Base-by-base conservation (phyloP, 2,113 vertebrate species). In the Peromyscus californicus region DNA sequence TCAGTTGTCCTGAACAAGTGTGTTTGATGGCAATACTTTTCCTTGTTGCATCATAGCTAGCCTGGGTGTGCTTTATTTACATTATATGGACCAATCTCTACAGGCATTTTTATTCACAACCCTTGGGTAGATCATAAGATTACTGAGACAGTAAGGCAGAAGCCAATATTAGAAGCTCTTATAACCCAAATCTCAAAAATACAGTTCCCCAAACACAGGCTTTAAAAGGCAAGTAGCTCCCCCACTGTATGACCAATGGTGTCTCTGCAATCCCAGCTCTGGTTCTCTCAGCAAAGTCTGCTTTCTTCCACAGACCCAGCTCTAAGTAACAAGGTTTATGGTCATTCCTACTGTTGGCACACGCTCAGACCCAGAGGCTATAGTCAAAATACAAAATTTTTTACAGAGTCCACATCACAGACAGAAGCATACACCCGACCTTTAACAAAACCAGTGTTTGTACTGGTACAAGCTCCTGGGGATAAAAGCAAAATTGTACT, bases 401-500 rank as follows among this genome's bases (percentile, higher is more conserved):
- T 90, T 69, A 59, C 1, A 69, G 57, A 94, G 16, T 29, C 21
- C 42, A 59, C 7, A 0, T 90, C 93, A 84, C 19, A 76, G 31
- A 85, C 19, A 84, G n/a, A 87, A 54, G 26, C 39, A 26, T 13
- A 87, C 39, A 33, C 61, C 48, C 82, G 59, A 63, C 75, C 91
- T 97, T 93, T 22, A 54, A 92, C 54, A 85, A 84, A 82, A 54
- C 74, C 42, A 42, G 36, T 63, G n/a, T 89, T 91, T 95, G 90
- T 84, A 82, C 17, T 42, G 45, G 10, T 51, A 88, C 39, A 70
- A 91, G 51, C 17, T 95, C 59, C 79, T 70, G 87, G 39, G 42
- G 5, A 97, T 93, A 93, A 96, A 97, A 94, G 36, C 33, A 85
- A 97, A 94, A 93, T 36, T 91, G 69, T 76, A 86, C 33, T 93